A percentile compares a stretch with the other conserved stretches of the same genome.
These are phyloP conservation scores for Caenorhabditis becei DNA, from an alignment of 2,888 invertebrate genomes.

Conservation along the genomic window DNA sequence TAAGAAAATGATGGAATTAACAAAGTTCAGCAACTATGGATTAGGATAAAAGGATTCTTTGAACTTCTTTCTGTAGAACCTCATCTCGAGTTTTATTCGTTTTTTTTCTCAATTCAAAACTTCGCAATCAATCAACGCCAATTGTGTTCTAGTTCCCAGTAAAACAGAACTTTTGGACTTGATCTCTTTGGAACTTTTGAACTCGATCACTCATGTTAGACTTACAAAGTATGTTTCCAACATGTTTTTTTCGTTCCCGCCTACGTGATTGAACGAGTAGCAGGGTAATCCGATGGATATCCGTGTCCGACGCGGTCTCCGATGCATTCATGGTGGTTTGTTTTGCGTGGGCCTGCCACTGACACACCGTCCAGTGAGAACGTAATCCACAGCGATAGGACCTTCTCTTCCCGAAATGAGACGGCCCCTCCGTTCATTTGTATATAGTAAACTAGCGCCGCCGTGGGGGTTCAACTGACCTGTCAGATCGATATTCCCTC, in stretches of 20 bases:
- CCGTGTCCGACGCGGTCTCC: constrained; percentile 20
- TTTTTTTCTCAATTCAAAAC: too few relatives aligned
- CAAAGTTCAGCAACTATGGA: too few relatives aligned
- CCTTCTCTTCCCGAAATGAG: constrained; percentile 32
- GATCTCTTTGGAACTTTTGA: background rate
- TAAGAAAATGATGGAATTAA: too few relatives aligned
- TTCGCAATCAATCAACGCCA: too few relatives aligned
- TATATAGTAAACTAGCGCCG: constrained; percentile 37
- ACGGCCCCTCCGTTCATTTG: constrained; percentile 16
- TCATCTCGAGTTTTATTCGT: too few relatives aligned
- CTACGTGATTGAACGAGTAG: constrained; percentile 12
- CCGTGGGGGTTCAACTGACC: constrained; percentile 48
- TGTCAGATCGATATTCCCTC: constrained; percentile 60
- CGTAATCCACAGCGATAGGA: constrained; percentile 22
- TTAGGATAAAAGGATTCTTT: too few relatives aligned
- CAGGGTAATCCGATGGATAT: constrained; percentile 31
- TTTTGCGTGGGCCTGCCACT: constrained; percentile 13
- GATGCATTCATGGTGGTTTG: constrained; percentile 9
- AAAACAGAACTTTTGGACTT: too few relatives aligned
- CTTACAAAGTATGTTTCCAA: background rate
- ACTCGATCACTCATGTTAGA: constrained; percentile 15
- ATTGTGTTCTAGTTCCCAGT: too few relatives aligned
- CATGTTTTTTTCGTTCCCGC: constrained; percentile 18
- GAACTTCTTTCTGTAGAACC: too few relatives aligned
- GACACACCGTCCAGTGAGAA: constrained; percentile 19